phyloP scores from a whole-genome alignment of 2,113 vertebrate species.

The Boulengeromyrus knoepffleri region DNA sequence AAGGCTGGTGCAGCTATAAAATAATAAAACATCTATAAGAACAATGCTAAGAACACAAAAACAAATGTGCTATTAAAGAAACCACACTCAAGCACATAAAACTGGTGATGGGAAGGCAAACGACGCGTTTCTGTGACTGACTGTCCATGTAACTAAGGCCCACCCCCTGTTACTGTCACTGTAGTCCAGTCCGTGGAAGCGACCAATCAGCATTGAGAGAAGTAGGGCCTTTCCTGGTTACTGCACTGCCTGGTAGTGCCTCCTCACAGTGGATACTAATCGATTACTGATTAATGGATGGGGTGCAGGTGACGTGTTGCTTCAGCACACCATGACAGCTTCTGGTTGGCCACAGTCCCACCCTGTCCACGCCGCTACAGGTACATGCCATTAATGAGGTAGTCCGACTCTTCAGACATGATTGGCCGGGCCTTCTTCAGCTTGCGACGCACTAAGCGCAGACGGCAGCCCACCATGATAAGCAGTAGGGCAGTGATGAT shows the following conservation, averaged over 20 bases:
- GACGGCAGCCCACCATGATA: slow-evolving; percentile 84
- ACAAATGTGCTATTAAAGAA: neutral
- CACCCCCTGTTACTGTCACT: neutral
- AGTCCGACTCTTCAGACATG: slow-evolving; percentile 94
- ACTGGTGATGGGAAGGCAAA: neutral
- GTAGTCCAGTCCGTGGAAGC: neutral
- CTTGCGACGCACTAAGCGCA: slow-evolving; percentile 79
- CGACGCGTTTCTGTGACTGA: neutral
- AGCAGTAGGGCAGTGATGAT: slow-evolving; percentile 86
- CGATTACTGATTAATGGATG: neutral
- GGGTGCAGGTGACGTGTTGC: neutral
- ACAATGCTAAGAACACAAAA: neutral
- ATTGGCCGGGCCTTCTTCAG: slow-evolving; percentile 90
- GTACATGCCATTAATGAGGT: slow-evolving; percentile 99
- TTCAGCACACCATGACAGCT: neutral
- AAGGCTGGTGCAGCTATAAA: neutral
- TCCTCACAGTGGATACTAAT: neutral
- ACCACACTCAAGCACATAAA: neutral
- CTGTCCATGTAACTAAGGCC: neutral
- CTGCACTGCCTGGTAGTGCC: neutral
- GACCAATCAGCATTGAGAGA: neutral
- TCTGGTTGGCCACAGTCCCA: neutral
- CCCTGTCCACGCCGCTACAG: slow-evolving; percentile 56
- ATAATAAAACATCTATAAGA: neutral
- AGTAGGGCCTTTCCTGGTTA: neutral